phyloP scores from a whole-genome alignment of 2,797 vertebrate genomes.

The Aphelocoma californica region DNA sequence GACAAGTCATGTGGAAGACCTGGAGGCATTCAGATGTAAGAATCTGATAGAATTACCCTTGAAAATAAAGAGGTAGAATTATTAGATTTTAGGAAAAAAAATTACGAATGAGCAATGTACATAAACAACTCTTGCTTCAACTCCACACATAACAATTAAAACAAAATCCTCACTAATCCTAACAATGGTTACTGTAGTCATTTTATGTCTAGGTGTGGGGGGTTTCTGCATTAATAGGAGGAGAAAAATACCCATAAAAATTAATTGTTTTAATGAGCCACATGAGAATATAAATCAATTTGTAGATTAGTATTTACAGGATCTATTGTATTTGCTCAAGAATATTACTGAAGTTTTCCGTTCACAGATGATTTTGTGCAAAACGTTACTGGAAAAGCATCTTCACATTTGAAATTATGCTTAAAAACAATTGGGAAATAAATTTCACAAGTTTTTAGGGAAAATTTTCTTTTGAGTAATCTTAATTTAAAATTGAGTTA shows the following conservation, averaged over 20 bases:
- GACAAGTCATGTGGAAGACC: background rate
- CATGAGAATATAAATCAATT: background rate
- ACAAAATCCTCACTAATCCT: background rate
- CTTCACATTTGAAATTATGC: background rate
- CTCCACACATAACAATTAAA: background rate
- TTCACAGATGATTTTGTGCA: background rate
- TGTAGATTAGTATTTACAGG: background rate
- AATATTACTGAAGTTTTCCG: background rate
- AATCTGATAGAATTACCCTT: background rate
- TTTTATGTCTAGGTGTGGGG: background rate
- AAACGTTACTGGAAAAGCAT: background rate
- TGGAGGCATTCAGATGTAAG: background rate
- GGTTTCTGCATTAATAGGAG: background rate
- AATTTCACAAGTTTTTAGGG: background rate
- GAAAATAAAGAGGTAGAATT: background rate
- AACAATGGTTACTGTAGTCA: background rate
- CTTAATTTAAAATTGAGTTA: background rate
- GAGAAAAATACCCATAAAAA: rapidly evolving
- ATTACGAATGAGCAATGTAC: background rate
- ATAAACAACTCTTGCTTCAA: background rate
- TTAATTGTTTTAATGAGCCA: background rate
- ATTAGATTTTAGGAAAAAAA: background rate
- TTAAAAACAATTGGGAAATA: background rate
- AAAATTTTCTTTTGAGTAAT: background rate
- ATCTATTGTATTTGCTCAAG: background rate